Evolutionary conservation across 2,797 vertebrate species (phyloP).

Genomic region (Galagoides demidoff): DNA sequence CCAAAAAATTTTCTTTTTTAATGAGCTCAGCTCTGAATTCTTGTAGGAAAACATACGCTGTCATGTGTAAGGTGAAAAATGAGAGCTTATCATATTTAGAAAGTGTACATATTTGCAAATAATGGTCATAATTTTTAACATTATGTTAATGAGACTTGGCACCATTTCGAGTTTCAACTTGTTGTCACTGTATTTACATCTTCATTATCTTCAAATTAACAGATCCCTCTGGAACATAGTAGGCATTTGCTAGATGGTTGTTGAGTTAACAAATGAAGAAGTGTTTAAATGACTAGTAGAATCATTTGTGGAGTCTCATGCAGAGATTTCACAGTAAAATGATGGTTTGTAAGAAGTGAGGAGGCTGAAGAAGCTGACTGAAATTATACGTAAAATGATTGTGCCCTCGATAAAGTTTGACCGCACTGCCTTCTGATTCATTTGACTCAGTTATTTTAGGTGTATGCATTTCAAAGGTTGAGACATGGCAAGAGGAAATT

Average conservation of each 20-base stretch:
- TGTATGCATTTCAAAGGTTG: background rate
- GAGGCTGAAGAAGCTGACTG: background rate
- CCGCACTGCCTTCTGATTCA: background rate
- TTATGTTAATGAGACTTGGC: background rate
- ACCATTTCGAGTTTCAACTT: background rate
- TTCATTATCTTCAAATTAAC: background rate
- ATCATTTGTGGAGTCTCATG: background rate
- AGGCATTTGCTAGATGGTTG: background rate
- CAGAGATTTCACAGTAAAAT: background rate
- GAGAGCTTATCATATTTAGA: background rate
- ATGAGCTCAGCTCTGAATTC: background rate
- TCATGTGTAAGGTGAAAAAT: slow-evolving; percentile 6
- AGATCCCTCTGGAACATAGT: background rate
- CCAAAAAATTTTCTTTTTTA: background rate
- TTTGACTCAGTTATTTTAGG: background rate
- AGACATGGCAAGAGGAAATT: background rate
- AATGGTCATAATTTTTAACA: background rate
- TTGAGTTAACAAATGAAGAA: background rate
- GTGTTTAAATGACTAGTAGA: background rate
- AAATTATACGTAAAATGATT: background rate
- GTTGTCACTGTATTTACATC: background rate
- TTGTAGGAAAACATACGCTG: background rate
- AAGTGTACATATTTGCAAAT: background rate
- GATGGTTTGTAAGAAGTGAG: background rate
- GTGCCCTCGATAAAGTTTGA: background rate